Evolutionary conservation across 2,888 invertebrate genomes (phyloP), one percentile per base, ranked within the genome.

Genomic region (Agrilus mali): DNA sequence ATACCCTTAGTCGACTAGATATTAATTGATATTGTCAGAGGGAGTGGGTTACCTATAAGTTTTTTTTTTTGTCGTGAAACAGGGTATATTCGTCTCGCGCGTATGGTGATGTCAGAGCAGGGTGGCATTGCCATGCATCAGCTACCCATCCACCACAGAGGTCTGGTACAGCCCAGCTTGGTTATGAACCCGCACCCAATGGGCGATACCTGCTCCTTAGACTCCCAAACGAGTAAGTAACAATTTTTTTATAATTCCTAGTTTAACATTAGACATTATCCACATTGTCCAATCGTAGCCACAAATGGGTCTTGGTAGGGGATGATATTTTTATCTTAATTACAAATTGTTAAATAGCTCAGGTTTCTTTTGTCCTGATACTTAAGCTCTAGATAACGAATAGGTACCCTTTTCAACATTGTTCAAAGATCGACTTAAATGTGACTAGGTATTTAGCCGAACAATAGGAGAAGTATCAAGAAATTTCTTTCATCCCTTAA

Each of bases 81-180:
- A 49, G 48, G 47, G 32, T 43, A 43, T 48, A 44, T 35, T 42
- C 40, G 46, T 53, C 27, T 27, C 49, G 71, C 70, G 63, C 66
- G 66, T 72, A 75, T 75, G 75, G 75, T 74, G 72, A 75, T 75
- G 75, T 74, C 75, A 70, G 75, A 75, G 74, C 74, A 74, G 64
- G 74, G 74, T 68, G 74, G 73, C 70, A 73, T 74, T 72, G 73
- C 74, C 71, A 75, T 74, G 70, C 75, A 75, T 71, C 75, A 74
- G 68, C 68, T 74, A 67, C 73, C 73, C 55, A 68, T 73, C 68
- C 73, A 72, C 64, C 65, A 65, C 55, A 56, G 65, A 54, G 74
- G 74, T 64, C 67, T 75, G 71, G 68, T 70, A 57, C 75, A 75
- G 60, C 75, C 75, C 55, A 73, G 74, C 64, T 67, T 75, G 62